phyloP scores from a whole-genome alignment of 2,797 vertebrate genomes.

The Morelia viridis region DNA sequence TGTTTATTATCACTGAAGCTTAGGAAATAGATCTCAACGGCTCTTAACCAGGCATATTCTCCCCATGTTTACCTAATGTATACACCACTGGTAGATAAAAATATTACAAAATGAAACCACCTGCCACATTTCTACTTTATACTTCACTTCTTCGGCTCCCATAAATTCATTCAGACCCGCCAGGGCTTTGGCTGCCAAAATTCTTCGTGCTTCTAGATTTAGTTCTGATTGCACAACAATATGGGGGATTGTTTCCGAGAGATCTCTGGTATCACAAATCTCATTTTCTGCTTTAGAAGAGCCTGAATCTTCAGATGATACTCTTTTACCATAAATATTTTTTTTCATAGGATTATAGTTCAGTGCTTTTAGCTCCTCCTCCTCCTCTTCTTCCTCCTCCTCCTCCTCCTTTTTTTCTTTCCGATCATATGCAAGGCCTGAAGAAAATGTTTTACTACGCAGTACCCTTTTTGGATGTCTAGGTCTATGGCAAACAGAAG shows the following conservation, averaged over 20 bases:
- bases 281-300: slow-evolving; percentile 60
- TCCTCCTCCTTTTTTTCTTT: slow-evolving; percentile 55
- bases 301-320: slow-evolving; percentile 43
- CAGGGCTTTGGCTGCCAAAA: slow-evolving; percentile 87
- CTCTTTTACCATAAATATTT: slow-evolving; percentile 35
- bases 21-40: background rate
- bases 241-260: slow-evolving; percentile 72
- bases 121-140: slow-evolving; percentile 89
- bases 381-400: slow-evolving; percentile 47
- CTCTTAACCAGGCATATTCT: background rate
- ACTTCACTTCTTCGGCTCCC: slow-evolving; percentile 76
- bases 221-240: slow-evolving; percentile 77
- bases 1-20: background rate
- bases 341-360: slow-evolving; percentile 48
- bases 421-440: slow-evolving; percentile 67
- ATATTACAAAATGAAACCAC: slow-evolving; percentile 72
- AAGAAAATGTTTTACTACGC: slow-evolving; percentile 79
- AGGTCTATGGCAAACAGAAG: slow-evolving; percentile 64
- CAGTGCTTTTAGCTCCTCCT: slow-evolving; percentile 52
- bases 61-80: background rate
- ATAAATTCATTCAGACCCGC: slow-evolving; percentile 80
- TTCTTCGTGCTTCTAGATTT: slow-evolving; percentile 76
- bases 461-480: slow-evolving; percentile 72
- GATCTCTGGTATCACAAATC: slow-evolving; percentile 58
- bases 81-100: background rate